Base-by-base conservation (phyloP, 2,797 vertebrate genomes). In the Mionectes olivaceus region DNA sequence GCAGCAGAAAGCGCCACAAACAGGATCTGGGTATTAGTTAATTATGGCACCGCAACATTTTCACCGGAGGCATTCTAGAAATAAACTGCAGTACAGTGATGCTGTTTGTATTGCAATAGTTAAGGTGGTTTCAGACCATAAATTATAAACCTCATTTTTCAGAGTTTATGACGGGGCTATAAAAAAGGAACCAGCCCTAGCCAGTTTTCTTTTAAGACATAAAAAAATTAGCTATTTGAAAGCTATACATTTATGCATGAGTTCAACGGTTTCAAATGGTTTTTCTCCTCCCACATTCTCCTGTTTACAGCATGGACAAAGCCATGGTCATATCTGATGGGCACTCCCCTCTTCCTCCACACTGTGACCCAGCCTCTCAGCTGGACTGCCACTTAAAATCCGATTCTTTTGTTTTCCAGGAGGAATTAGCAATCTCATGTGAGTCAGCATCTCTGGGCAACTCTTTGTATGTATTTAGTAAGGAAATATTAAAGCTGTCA, bases 1-100 rank as follows among this genome's bases (percentile, higher is more conserved):
- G 88, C 91, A 94, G 94, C 69, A 91, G 81, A 91, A 69, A 95
- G 85, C 41, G 6, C 90, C 92, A 94, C 91, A 90, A 96, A 93
- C 90, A 97, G 83, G 94, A 97, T 96, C 93, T 52, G 61, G 74
- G 90, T 95, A 96, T 96, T 97, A 97, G 97, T 97, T 97, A 98
- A 97, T 98, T 97, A 94, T 46, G 87, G 87, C 94, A 91, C 89
- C 84, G 94, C 96, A 96, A 94, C 96, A 96, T 93, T 95, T 97
- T 96, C 74, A 95, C 96, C 25, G 0, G 27, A 94, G 97, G 96
- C 93, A 93, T 85, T 93, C 95, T 64, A 92, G 96, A 94, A 81
- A 95, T 89, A 95, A 94, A 97, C 89, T 89, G 95, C 94, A 96
- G 91, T 94, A 89, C 89, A 96, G 93, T 69, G 87, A 91, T 93